Conservation (phyloP, 2,888 invertebrate genomes). For the Cantharis flavilabris region DNA sequence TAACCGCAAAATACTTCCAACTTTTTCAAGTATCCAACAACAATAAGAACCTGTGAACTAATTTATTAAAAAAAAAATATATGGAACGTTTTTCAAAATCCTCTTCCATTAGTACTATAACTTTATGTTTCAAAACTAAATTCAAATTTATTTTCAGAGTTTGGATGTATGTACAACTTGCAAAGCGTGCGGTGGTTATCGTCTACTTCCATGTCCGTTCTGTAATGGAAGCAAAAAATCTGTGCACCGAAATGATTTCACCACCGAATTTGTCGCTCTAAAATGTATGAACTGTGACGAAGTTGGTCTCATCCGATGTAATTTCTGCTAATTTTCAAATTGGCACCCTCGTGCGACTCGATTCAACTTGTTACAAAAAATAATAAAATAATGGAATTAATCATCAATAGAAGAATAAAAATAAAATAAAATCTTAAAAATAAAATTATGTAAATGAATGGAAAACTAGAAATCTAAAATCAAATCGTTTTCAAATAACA, state of each 20-base stretch:
- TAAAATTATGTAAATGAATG: neutral
- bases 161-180: conserved; percentile 82
- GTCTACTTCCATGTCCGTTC: conserved; percentile 85
- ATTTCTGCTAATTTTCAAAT: conserved; percentile 66
- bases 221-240: conserved; percentile 98
- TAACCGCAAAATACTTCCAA: neutral
- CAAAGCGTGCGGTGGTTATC: conserved; percentile 88
- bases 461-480: neutral
- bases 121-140: neutral
- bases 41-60: neutral
- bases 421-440: neutral
- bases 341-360: neutral
- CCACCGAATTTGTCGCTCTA: conserved; percentile 89
- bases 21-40: neutral
- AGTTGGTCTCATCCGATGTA: conserved; percentile 89
- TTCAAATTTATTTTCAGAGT: conserved; percentile 64
- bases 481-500: neutral
- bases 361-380: neutral
- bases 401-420: neutral
- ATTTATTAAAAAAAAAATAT: neutral
- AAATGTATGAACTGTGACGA: conserved; percentile 96
- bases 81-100: neutral
- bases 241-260: conserved; percentile 91
- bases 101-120: neutral
- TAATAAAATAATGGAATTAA: neutral